A percentile compares a stretch with the other conserved stretches of the same genome.
Evolutionary conservation across 1,140 invertebrate genomes (phyloP).

Genomic region (Drosophila funebris): DNA sequence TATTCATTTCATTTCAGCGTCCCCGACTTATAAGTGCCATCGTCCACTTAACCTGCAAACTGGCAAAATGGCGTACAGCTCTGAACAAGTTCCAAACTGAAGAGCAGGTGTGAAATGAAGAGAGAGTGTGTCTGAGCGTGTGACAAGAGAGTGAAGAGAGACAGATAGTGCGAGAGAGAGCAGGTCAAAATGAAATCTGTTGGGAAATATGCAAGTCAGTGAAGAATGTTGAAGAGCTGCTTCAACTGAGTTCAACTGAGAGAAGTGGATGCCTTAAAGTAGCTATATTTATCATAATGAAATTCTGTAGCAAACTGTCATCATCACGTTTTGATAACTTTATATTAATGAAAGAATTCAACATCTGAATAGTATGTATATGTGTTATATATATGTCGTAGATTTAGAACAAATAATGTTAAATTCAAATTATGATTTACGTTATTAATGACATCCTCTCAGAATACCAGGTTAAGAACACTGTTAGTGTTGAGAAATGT

Average conservation of each 20-base stretch:
- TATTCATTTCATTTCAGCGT: slow-evolving; percentile 39
- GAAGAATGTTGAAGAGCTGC: slow-evolving; percentile 4
- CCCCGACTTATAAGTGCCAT: slow-evolving; percentile 1
- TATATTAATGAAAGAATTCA: too few species aligned
- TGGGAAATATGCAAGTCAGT: slow-evolving; percentile 31
- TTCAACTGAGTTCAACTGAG: background rate
- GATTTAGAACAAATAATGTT: too few species aligned
- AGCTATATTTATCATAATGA: too few species aligned
- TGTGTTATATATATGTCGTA: too few species aligned
- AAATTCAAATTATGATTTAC: too few species aligned
- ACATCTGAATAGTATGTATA: too few species aligned
- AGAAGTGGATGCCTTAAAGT: too few species aligned
- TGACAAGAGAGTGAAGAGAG: background rate
- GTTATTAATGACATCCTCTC: too few species aligned
- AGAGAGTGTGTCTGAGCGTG: background rate
- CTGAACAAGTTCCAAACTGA: background rate
- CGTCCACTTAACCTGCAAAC: slow-evolving; percentile 38
- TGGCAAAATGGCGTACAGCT: slow-evolving; percentile 12
- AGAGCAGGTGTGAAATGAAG: background rate
- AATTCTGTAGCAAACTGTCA: too few species aligned
- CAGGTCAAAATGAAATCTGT: slow-evolving; percentile 38
- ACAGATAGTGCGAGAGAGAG: background rate
- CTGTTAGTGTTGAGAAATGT: too few species aligned
- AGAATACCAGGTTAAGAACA: too few species aligned
- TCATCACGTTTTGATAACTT: too few species aligned